These are phyloP conservation scores for Synergus itoensis DNA, from an alignment of 2,888 invertebrate species.

Conservation along the genomic window DNA sequence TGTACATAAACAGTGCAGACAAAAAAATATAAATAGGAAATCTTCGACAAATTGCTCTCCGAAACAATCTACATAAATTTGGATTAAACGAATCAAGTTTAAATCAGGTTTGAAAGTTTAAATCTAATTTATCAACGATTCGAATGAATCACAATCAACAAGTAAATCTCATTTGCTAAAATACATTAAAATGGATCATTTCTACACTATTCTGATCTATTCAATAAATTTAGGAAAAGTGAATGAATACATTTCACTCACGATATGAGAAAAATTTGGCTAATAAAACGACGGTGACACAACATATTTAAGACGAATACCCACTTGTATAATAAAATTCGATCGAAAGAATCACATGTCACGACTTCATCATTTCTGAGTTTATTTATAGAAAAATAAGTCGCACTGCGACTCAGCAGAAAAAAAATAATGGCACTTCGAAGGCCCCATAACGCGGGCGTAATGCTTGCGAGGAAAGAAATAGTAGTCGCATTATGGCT, in stretches of 20 bases:
- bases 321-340: background rate
- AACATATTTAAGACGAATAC: background rate
- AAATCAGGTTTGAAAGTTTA: background rate
- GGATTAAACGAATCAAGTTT: background rate
- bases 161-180: no score
- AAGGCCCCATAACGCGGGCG: slow-evolving; percentile 18
- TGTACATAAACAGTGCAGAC: slow-evolving; percentile 10
- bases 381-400: slow-evolving; percentile 23
- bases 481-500: slow-evolving; percentile 29
- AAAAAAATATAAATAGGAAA: background rate
- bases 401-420: slow-evolving; percentile 20
- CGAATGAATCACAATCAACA: no score
- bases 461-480: slow-evolving; percentile 31
- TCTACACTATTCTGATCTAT: no score
- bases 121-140: no score
- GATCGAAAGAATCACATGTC: background rate
- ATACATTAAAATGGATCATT: no score
- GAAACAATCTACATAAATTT: slow-evolving; percentile 1
- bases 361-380: background rate
- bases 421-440: slow-evolving; percentile 14
- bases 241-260: background rate
- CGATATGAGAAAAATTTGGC: background rate
- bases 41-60: slow-evolving; percentile 13
- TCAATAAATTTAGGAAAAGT: background rate
- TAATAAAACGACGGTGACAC: background rate